Evolutionary conservation across 2,797 vertebrate genomes (phyloP), one percentile per base, ranked within the genome.

Genomic region (Enteromius thamalakanensis): DNA sequence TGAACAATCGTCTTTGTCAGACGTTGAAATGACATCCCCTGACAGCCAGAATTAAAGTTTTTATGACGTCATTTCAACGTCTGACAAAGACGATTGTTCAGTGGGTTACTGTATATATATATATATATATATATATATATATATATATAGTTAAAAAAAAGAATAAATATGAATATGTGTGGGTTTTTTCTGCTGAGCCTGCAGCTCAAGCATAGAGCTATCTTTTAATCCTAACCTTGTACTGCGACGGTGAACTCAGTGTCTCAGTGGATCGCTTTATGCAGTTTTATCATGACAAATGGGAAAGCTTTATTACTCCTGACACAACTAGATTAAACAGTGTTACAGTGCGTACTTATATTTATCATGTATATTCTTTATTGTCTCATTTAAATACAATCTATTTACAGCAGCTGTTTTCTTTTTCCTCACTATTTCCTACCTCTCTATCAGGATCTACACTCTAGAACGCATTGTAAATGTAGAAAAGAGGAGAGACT

Each of bases 401-500:
- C 34, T 3, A 34, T 71, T 76, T 45, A n/a, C 23, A 7, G 58
- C 79, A 42, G 12, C 51, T 42, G 26, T 19, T 53, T 37, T 69
- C 53, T 1, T 26, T 32, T 60, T 17, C 12, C 60, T 75, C 19
- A 19, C n/a, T 21, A 6, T 79, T 26, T 60, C 8, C n/a, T 77
- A 32, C 49, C 23, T 76, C 26, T 76, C 37, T 62, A 10, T 75
- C 72, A 88, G 87, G 70, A 86, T 88, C 21, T 89, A 86, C 89
- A 70, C 80, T 29, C 85, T 89, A 26, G 60, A 62, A 47, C 84
- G 42, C 14, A 82, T 90, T n/a, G 79, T 87, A 12, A 88, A 88
- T 32, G 95, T 99, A 65, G 98, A 99, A 93, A 99, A 99, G 92
- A 95, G 98, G 0, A 95, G 98, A 0, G 98, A 99, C 90, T 97